phyloP scores from a whole-genome alignment of 2,113 vertebrate genomes.

The Tympanuchus pallidicinctus region DNA sequence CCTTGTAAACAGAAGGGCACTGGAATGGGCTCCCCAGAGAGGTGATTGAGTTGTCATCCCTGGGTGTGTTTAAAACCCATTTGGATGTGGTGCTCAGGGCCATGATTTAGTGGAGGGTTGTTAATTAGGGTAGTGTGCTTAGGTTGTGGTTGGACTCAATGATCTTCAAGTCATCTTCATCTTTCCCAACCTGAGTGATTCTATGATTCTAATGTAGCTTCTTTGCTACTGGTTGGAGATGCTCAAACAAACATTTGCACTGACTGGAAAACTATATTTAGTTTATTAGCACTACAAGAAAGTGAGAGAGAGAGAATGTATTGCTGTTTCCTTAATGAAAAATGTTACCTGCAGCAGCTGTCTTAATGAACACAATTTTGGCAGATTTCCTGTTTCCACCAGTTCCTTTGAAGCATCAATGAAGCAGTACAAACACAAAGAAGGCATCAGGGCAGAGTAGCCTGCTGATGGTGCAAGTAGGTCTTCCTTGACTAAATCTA shows the following conservation, averaged over 20 bases:
- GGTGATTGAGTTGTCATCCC: no score
- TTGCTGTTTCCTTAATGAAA: neutral
- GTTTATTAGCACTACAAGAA: neutral
- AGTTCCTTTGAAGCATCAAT: neutral
- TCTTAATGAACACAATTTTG: neutral
- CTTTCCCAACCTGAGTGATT: no score
- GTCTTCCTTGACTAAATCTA: neutral
- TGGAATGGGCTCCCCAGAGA: no score
- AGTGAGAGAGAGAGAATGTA: neutral
- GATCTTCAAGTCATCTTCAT: no score
- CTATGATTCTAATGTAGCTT: no score
- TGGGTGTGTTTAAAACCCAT: no score
- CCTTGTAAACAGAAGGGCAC: no score
- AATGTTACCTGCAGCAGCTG: neutral
- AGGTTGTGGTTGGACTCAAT: no score
- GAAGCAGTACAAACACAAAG: neutral
- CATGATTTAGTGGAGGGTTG: no score
- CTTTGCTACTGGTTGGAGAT: neutral
- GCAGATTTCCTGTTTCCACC: neutral
- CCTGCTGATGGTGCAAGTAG: neutral
- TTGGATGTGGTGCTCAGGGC: no score
- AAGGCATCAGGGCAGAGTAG: no score
- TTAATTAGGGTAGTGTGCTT: no score
- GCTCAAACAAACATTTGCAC: neutral
- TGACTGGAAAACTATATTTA: neutral